A percentile compares a stretch with the other conserved stretches of the same genome.
These are phyloP conservation scores for Heliocidaris tuberculata DNA, from an alignment of 35 echinoderm and acorn worm species.

Conservation along the genomic window DNA sequence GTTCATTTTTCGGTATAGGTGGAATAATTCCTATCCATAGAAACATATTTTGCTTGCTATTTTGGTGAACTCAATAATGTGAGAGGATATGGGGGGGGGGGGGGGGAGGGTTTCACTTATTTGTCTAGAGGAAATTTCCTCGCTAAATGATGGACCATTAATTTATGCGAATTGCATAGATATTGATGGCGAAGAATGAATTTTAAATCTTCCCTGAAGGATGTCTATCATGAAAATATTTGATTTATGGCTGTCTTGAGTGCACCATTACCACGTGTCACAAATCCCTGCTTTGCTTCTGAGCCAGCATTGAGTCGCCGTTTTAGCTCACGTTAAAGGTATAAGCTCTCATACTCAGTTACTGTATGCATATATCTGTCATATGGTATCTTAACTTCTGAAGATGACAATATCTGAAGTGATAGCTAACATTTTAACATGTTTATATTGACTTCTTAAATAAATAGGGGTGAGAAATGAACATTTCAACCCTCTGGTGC, in stretches of 20 bases:
- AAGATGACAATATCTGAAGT: background rate
- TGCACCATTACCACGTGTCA: background rate
- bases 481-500: no score
- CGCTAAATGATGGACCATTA: conserved; percentile 17
- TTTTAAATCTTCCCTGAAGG: conserved; percentile 16
- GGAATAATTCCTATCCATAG: background rate
- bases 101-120: background rate
- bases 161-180: conserved; percentile 20
- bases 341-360: background rate
- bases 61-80: background rate
- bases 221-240: background rate
- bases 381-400: background rate
- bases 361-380: background rate
- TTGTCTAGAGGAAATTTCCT: background rate
- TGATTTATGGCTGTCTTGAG: conserved; percentile 36
- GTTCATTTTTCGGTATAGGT: background rate
- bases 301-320: background rate
- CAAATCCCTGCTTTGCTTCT: conserved; percentile 25
- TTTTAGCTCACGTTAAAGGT: background rate
- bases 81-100: no score
- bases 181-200: conserved; percentile 25
- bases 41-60: background rate
- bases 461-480: no score
- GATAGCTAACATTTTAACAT: no score
- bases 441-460: no score